These are phyloP conservation scores for Synergus gifuensis DNA, from an alignment of 2,888 invertebrate genomes.

Conservation along the genomic window DNA sequence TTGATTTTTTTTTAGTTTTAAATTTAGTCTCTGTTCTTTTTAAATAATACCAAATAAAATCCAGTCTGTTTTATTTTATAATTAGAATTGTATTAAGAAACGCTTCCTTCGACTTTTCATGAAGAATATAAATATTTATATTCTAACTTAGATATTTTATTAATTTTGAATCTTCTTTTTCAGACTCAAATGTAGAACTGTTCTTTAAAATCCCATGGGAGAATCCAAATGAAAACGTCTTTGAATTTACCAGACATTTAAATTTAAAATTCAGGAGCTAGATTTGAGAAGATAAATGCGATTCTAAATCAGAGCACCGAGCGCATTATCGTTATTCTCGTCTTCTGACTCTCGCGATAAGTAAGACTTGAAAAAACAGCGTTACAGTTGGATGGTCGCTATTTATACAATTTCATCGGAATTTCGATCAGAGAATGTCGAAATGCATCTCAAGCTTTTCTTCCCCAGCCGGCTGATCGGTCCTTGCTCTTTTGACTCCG, in stretches of 20 bases:
- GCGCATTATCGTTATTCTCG: conserved; percentile 22
- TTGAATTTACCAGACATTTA: not conserved
- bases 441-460: conserved; percentile 29
- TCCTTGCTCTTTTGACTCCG: not conserved
- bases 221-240: not conserved
- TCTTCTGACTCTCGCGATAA: conserved; percentile 1
- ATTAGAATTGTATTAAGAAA: too few relatives aligned
- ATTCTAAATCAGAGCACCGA: conserved; percentile 1
- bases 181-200: not conserved
- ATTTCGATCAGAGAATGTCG: conserved; percentile 21
- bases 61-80: too few relatives aligned
- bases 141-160: not conserved
- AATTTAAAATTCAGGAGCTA: not conserved
- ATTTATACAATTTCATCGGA: conserved; percentile 39
- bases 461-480: conserved; percentile 13
- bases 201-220: not conserved
- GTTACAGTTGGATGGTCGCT: conserved; percentile 34
- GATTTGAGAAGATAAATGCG: not conserved
- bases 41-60: too few relatives aligned
- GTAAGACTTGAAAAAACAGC: conserved; percentile 9
- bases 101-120: not conserved
- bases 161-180: not conserved
- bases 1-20: not conserved
- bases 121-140: not conserved
- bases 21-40: not conserved